Percentiles rank a stretch among this genome's conserved stretches.
phyloP scores from a whole-genome alignment of 2,113 vertebrate species.

The Cacatua alba region DNA sequence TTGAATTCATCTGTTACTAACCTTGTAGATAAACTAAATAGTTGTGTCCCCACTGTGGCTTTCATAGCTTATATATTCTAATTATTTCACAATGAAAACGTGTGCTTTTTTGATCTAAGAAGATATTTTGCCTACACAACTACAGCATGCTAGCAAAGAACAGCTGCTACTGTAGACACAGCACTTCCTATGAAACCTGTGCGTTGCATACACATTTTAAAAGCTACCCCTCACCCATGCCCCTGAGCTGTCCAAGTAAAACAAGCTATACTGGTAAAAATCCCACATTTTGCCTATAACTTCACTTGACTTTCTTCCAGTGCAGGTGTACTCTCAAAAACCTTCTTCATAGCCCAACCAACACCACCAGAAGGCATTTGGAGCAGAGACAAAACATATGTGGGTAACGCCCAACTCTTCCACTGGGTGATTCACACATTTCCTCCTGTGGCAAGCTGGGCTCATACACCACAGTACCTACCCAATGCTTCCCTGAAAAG shows the following conservation, averaged over 20 bases:
- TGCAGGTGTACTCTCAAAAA: constrained; percentile 50
- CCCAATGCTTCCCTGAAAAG: neutral
- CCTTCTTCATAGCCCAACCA: neutral
- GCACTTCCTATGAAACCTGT: neutral
- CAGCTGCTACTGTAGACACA: neutral
- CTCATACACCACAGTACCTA: neutral
- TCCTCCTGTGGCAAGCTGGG: neutral
- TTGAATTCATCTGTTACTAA: neutral
- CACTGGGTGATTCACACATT: neutral
- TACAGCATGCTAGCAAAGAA: neutral
- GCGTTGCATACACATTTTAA: neutral
- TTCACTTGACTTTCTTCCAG: constrained; percentile 43
- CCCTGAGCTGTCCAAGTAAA: constrained; percentile 23
- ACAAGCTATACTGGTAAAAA: constrained; percentile 41
- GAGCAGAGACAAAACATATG: neutral
- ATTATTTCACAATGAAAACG: neutral
- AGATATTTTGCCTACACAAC: neutral
- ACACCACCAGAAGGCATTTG: neutral
- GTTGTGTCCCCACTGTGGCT: neutral
- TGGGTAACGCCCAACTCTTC: neutral
- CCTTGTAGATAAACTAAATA: neutral
- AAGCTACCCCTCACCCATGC: neutral
- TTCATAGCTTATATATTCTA: neutral
- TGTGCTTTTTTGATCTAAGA: neutral
- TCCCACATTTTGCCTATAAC: constrained; percentile 5